phyloP scores from a whole-genome alignment of 1,140 invertebrate genomes.

The Drosophila pruinosa region DNA sequence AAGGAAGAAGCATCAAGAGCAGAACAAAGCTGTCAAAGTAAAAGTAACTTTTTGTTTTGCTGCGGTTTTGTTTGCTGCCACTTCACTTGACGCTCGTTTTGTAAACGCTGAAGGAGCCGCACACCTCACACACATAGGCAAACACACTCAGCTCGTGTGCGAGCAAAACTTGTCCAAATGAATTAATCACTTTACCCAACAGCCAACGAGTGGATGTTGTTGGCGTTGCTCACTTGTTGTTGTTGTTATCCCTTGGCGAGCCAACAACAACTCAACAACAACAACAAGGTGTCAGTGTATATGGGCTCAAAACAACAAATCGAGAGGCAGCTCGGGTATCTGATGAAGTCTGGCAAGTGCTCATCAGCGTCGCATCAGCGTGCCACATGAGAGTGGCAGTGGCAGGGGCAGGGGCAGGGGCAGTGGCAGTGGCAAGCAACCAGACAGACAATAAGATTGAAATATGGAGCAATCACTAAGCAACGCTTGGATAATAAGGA shows the following conservation, averaged over 20 bases:
- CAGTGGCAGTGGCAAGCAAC: background rate
- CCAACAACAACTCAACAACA: slow-evolving; percentile 18
- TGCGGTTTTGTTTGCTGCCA: slow-evolving; percentile 40
- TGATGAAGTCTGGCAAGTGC: slow-evolving; percentile 57
- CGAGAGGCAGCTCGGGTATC: slow-evolving; percentile 29
- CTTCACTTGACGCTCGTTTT: slow-evolving; percentile 29
- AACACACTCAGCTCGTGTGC: slow-evolving; percentile 32
- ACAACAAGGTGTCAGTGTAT: slow-evolving; percentile 16
- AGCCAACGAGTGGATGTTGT: slow-evolving; percentile 64
- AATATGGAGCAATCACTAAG: slow-evolving; percentile 32
- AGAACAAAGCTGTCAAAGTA: slow-evolving; percentile 36
- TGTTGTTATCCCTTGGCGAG: too few species aligned
- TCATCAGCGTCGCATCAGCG: slow-evolving; percentile 20
- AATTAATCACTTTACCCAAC: slow-evolving; percentile 75
- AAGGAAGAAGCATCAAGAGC: slow-evolving; percentile 2
- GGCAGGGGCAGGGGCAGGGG: background rate
- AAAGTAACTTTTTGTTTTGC: slow-evolving; percentile 51
- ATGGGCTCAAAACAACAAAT: slow-evolving; percentile 20
- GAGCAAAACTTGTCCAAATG: slow-evolving; percentile 74
- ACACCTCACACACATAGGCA: background rate
- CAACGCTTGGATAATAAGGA: slow-evolving; percentile 12
- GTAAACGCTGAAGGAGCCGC: background rate
- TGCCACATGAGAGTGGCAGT: background rate
- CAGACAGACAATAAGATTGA: slow-evolving; percentile 25
- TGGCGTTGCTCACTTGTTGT: slow-evolving; percentile 33